Base-by-base conservation (phyloP, 2,888 invertebrate species). In the Andrena camellia region DNA sequence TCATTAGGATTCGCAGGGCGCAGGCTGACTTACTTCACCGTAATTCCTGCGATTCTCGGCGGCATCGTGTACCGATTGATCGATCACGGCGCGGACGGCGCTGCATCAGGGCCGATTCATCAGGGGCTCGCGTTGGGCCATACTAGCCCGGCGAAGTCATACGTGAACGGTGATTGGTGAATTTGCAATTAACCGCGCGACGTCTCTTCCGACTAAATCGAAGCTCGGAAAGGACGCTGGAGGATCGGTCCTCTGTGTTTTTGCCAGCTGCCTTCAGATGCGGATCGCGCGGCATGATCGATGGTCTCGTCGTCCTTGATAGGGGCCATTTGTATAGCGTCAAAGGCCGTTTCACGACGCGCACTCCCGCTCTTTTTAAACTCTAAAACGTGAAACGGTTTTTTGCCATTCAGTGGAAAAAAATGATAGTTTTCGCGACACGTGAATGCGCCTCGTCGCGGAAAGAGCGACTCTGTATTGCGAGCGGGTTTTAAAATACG, bases 51-150 rank as follows among this genome's bases (percentile, higher is more conserved):
- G 64, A 76, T 29, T 48, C 67, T 72, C 33, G 29, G 60, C 35
- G 42, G 31, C 29, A 48, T 42, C 52, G 23, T 52, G 52, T 10
- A 62, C 31, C 29, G 70, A 57, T 73, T 73, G 70, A 83, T 86
- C 74, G 78, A 83, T 86, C 67, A 71, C 72, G 73, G 76, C 59
- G 69, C 57, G 67, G 70, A 64, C 66, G 63, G 69, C 54, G 63
- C 50, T 48, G 72, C 63, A 74, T 62, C 74, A 74, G 80, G 78
- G 77, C 77, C 72, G 81, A 88, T 88, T 86, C 81, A 86, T 87
- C 88, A 87, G 71, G 52, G 76, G 26, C 26, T 62, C 52, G 78
- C 48, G 75, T 67, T 50, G 23, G 72, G 64, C 79, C 75, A 81
- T 64, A 78, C 70, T 81, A 86, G 13, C 42, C 79, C 68, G 74